Evolutionary conservation across 2,888 invertebrate species (phyloP).

Genomic region (Tuberolachnus salignus): DNA sequence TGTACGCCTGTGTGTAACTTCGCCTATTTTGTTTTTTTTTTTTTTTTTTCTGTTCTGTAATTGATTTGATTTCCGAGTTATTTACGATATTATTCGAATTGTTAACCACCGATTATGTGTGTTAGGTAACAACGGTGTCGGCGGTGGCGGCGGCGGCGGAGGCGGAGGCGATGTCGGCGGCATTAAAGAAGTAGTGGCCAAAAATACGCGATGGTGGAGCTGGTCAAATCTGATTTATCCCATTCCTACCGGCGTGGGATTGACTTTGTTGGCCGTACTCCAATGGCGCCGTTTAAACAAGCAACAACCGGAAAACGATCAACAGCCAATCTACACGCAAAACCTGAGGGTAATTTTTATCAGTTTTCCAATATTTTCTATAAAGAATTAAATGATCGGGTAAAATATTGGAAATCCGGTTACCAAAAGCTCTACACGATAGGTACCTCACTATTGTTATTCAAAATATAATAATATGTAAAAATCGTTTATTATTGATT

Average conservation of each 20-base stretch:
- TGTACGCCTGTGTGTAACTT: constrained; percentile 49
- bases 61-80: constrained; percentile 5
- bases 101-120: neutral
- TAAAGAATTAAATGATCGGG: no score
- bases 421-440: no score
- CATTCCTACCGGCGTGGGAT: constrained; percentile 60
- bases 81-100: neutral
- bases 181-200: constrained; percentile 33
- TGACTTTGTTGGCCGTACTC: constrained; percentile 59
- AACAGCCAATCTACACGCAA: constrained; percentile 43
- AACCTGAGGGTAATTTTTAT: constrained; percentile 43
- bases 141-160: constrained; percentile 7
- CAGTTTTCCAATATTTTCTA: no score
- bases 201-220: constrained; percentile 51
- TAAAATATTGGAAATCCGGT: no score
- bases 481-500: neutral
- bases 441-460: neutral
- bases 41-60: constrained; percentile 10
- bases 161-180: constrained; percentile 16
- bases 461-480: neutral
- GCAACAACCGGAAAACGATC: constrained; percentile 48
- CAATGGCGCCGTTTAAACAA: constrained; percentile 59
- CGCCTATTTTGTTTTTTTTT: constrained; percentile 37
- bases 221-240: constrained; percentile 54
- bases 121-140: constrained; percentile 10